Percentiles rank a stretch among this genome's conserved stretches.
phyloP scores from a whole-genome alignment of 2,888 invertebrate species.

The Allolobophora icterica region DNA sequence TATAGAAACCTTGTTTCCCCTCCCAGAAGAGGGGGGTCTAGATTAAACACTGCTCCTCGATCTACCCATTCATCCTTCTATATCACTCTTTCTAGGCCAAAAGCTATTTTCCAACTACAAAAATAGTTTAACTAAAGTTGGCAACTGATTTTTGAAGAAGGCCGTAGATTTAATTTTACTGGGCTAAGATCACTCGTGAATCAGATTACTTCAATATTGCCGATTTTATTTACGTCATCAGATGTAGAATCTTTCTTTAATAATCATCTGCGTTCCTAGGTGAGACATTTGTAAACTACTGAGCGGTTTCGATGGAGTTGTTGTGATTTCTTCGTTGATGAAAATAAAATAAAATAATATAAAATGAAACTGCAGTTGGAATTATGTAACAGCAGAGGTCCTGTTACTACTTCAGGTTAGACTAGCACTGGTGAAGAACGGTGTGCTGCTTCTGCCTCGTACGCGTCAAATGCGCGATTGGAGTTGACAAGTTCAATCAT shows the following conservation, averaged over 20 bases:
- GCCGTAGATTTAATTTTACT: too few relatives aligned
- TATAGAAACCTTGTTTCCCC: too few relatives aligned
- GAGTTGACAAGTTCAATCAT: neutral
- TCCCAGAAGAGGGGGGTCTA: too few relatives aligned
- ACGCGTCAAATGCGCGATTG: neutral
- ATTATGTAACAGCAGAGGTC: neutral
- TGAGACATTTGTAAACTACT: slow-evolving; percentile 18
- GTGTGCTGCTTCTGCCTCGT: neutral
- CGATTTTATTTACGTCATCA: neutral
- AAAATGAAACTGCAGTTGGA: neutral
- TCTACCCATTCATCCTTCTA: too few relatives aligned
- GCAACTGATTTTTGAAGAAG: too few relatives aligned
- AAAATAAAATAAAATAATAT: neutral
- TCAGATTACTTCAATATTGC: too few relatives aligned
- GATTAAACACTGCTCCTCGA: too few relatives aligned
- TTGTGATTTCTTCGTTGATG: neutral
- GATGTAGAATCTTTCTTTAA: neutral
- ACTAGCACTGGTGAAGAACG: neutral
- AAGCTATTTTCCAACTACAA: too few relatives aligned
- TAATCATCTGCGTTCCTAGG: slow-evolving; percentile 18
- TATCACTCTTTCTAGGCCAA: too few relatives aligned
- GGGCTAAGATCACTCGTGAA: too few relatives aligned
- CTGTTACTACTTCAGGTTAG: neutral
- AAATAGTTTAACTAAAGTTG: too few relatives aligned
- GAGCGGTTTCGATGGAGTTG: neutral